Percentiles rank a stretch among this genome's conserved stretches.
Evolutionary conservation across 2,888 invertebrate species (phyloP).

Genomic region (Macrophya annulata): DNA sequence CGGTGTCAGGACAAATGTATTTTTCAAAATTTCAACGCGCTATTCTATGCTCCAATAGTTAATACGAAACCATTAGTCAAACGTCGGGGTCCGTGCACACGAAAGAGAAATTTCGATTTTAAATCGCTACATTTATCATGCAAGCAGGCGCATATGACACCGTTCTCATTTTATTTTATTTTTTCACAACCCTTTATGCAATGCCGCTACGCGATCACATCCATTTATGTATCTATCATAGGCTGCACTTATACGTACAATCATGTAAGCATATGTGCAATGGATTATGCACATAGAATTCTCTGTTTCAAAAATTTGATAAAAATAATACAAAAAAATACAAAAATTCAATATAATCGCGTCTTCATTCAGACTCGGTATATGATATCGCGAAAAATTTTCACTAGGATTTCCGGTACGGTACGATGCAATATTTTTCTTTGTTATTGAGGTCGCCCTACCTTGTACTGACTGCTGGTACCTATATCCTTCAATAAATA

Average conservation of each 20-base stretch:
- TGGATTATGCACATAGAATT: neutral
- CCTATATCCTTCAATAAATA: conserved; percentile 46
- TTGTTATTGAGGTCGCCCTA: conserved; percentile 33
- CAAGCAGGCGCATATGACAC: conserved; percentile 79
- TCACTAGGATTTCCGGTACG: neutral
- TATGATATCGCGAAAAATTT: neutral
- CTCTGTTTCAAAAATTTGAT: neutral
- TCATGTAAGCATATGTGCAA: neutral
- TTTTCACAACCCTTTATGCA: conserved; percentile 70
- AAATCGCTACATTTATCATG: conserved; percentile 80
- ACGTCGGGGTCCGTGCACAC: conserved; percentile 77
- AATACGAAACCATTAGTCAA: conserved; percentile 79
- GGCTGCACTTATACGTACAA: neutral
- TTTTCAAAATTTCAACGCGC: conserved; percentile 77
- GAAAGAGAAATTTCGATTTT: conserved; percentile 79
- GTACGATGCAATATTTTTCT: conserved; percentile 28
- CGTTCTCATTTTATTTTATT: conserved; percentile 78
- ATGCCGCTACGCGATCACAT: neutral
- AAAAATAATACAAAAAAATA: too few species aligned
- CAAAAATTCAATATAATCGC: neutral
- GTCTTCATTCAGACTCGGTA: neutral
- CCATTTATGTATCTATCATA: conserved; percentile 23
- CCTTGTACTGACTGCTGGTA: neutral
- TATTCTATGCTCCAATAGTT: conserved; percentile 78
- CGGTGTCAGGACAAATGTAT: conserved; percentile 76